Evolutionary conservation across 1,140 invertebrate genomes (phyloP), one percentile per base, ranked within the genome.

Genomic region (Mya arenaria): DNA sequence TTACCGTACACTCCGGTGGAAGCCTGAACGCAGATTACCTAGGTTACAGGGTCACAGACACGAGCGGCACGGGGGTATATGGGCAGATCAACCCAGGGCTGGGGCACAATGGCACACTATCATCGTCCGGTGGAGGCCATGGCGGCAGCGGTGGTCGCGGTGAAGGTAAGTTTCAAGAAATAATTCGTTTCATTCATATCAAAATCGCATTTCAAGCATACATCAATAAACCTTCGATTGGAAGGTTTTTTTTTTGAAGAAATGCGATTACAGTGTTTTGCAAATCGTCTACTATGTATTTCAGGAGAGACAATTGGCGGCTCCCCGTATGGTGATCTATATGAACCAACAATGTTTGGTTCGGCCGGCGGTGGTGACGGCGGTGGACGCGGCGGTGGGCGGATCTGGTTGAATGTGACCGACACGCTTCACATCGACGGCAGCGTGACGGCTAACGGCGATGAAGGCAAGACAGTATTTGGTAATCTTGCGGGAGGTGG

Each of bases 381-480:
- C 23, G 89, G 89, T 23, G 89, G 89, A 28, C 69, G 80, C 17
- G 89, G 89, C 0, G 89, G 89, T 32, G 89, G 89, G 6, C 75
- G 83, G n/a, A 86, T 90, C 39, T 90, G 89, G 89, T 39, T 90
- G 4, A 90, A 90, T 83, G 86, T 89, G 10, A 87, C 89, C 0
- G 80, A 90, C 82, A 89, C 89, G 4, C 68, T 90, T 37, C 80
- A 83, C 6, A 85, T 90, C 17, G 87, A 90, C 71, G 89, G 89
- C 0, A 25, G 66, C 5, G 48, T 90, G 3, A 85, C 87, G 15
- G 88, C 84, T 32, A 89, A 84, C 75, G 89, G 84, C 19, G 82
- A 73, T n/a, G 79, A 85, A 66, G 88, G 87, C 13, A 32, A 39
- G 15, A 83, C 52, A 17, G 34, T 78, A 8, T 25, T 56, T 48